phyloP scores from a whole-genome alignment of 2,113 vertebrate species.

The Chitala chitala region DNA sequence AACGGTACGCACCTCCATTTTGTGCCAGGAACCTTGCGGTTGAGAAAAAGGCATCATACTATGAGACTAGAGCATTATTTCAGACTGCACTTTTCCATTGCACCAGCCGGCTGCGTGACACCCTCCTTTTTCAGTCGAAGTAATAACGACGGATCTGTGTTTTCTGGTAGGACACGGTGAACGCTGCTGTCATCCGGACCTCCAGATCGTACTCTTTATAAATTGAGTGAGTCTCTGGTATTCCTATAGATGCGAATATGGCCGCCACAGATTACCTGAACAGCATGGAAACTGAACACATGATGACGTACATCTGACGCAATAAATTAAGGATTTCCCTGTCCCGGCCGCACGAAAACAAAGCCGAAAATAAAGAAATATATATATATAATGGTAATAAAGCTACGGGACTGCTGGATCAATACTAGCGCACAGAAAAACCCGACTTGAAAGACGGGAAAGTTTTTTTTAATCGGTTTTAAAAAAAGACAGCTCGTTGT shows the following conservation, averaged over 20 bases:
- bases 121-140: conserved; percentile 15
- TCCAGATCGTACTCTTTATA: conserved; percentile 50
- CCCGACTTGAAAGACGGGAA: not conserved
- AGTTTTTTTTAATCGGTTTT: too few species aligned
- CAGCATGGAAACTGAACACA: conserved; percentile 60
- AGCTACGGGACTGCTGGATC: not conserved
- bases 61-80: conserved; percentile 55
- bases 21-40: conserved; percentile 72
- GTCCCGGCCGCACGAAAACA: conserved; percentile 33
- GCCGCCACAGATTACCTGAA: conserved; percentile 66
- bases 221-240: conserved; percentile 47
- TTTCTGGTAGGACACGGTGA: conserved; percentile 25
- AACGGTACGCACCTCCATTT: conserved; percentile 80
- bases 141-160: conserved; percentile 25
- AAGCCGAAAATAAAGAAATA: conserved; percentile 17
- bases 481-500: not conserved
- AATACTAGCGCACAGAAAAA: not conserved
- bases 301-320: conserved; percentile 73
- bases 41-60: conserved; percentile 71
- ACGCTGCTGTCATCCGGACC: conserved; percentile 31
- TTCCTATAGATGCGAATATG: conserved; percentile 73
- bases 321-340: conserved; percentile 70
- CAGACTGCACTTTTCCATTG: conserved; percentile 50
- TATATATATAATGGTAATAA: not conserved
- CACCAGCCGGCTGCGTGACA: conserved; percentile 42